These are phyloP conservation scores for Thomomys bottae DNA, from an alignment of 2,113 vertebrate species.

Conservation along the genomic window DNA sequence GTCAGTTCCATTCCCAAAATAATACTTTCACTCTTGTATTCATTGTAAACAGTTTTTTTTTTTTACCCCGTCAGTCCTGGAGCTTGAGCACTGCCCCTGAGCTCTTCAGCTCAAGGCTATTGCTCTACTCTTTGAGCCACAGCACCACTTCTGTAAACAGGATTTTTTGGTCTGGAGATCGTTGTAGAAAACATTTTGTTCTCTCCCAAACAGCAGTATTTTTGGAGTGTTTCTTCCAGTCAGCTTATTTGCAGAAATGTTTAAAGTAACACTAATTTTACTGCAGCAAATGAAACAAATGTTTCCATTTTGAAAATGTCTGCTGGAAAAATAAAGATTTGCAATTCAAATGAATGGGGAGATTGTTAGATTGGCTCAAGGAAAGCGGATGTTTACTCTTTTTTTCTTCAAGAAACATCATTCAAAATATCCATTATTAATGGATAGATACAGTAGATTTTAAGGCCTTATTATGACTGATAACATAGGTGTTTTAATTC, in stretches of 20 bases:
- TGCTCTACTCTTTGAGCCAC: too few species aligned
- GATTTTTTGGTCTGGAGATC: constrained; percentile 48
- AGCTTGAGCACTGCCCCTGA: too few species aligned
- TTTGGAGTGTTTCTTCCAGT: constrained; percentile 66
- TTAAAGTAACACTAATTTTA: constrained; percentile 71
- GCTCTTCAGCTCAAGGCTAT: too few species aligned
- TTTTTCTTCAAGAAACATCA: constrained; percentile 28
- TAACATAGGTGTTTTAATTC: constrained; percentile 44
- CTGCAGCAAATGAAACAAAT: constrained; percentile 63
- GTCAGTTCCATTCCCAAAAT: constrained; percentile 33
- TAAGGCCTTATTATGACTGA: constrained; percentile 56
- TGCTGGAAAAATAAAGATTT: constrained; percentile 69
- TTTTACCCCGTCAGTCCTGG: too few species aligned
- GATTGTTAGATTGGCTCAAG: constrained; percentile 60
- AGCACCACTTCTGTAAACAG: too few species aligned
- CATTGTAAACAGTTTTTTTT: constrained; percentile 37
- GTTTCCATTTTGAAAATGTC: constrained; percentile 73
- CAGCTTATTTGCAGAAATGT: constrained; percentile 67
- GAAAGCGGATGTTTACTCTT: constrained; percentile 38
- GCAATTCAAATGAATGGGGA: constrained; percentile 62
- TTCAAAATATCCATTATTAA: constrained; percentile 58
- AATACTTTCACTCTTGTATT: constrained; percentile 51
- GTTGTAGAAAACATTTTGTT: constrained; percentile 63
- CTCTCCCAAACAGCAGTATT: constrained; percentile 54
- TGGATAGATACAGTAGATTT: constrained; percentile 17